Evolutionary conservation across 2,113 vertebrate genomes (phyloP), one percentile per base, ranked within the genome.

Genomic region (Xyliphius kryptos): DNA sequence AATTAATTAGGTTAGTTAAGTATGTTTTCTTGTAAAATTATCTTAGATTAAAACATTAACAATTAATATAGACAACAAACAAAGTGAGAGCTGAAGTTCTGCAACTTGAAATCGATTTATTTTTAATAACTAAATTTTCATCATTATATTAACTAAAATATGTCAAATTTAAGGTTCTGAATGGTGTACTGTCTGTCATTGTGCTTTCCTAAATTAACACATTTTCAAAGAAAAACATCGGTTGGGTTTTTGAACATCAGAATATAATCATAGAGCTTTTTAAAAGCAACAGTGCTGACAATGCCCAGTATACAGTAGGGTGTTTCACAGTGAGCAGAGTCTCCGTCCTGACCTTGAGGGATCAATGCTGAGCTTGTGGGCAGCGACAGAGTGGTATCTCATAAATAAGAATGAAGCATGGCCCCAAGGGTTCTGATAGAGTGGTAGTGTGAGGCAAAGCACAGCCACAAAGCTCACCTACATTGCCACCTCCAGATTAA

Each of bases 361-460:
- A 81, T 82, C 58, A 65, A 87, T 83, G 77, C 75, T 15, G 43
- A 46, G 43, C 70, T 76, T 69, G 78, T 69, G 78, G 76, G 81
- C 76, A 74, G 77, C 79, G 76, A 75, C 73, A 64, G 67, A 67
- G 75, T 76, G 76, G 80, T 79, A 77, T 75, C 83, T 85, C 85
- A 86, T 87, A 85, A 86, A 88, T 85, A 86, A 84, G 79, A 80
- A 86, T 84, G 83, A 86, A 81, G 78, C 77, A 85, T 82, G 70
- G 78, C 79, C 79, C 66, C 66, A 63, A 72, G 76, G 77, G 74
- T 72, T 55, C 59, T 14, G 65, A 51, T 61, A 20, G 41, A 55
- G 66, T 63, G 54, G 49, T 61, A 51, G 54, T 15, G 8, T 67
- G 73, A 74, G 71, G 68, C 68, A 79, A 71, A 47, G 58, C 76